Conservation (phyloP, 2,888 invertebrate species). For the Synanthedon tipuliformis region DNA sequence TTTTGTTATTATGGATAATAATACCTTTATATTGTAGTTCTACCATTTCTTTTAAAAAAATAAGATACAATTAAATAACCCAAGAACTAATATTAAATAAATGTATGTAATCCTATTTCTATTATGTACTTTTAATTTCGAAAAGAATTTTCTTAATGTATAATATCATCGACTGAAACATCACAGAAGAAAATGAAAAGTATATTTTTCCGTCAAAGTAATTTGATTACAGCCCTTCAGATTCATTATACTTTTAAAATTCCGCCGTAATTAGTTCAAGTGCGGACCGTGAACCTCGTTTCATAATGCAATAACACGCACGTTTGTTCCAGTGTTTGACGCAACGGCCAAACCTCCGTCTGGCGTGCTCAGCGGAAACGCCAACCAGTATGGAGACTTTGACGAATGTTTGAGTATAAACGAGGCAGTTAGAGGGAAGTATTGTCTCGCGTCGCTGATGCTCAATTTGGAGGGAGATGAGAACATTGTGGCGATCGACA, state of each 20-base stretch:
- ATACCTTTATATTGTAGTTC: too few relatives aligned
- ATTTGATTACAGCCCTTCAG: not conserved
- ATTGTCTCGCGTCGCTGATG: conserved; percentile 73
- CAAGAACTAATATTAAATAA: too few relatives aligned
- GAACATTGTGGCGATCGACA: conserved; percentile 39
- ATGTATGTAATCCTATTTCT: too few relatives aligned
- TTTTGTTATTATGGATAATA: too few relatives aligned
- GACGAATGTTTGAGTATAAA: conserved; percentile 74
- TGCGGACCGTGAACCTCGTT: not conserved
- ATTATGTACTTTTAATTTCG: too few relatives aligned
- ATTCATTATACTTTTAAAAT: conserved; percentile 1
- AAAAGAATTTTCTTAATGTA: too few relatives aligned
- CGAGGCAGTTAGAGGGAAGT: conserved; percentile 70
- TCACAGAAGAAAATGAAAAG: too few relatives aligned
- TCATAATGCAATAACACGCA: not conserved
- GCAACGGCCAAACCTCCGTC: conserved; percentile 78
- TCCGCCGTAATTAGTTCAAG: not conserved
- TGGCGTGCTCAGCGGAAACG: conserved; percentile 76
- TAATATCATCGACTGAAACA: too few relatives aligned
- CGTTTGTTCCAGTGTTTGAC: conserved; percentile 73
- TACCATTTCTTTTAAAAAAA: too few relatives aligned
- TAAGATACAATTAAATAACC: too few relatives aligned
- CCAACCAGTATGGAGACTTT: conserved; percentile 78
- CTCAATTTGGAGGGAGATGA: conserved; percentile 34
- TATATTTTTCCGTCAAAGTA: not conserved